Percentiles rank a stretch among this genome's conserved stretches.
These are phyloP conservation scores for Aleiodes sp. DNA, from an alignment of 1,140 invertebrate species.

Conservation along the genomic window DNA sequence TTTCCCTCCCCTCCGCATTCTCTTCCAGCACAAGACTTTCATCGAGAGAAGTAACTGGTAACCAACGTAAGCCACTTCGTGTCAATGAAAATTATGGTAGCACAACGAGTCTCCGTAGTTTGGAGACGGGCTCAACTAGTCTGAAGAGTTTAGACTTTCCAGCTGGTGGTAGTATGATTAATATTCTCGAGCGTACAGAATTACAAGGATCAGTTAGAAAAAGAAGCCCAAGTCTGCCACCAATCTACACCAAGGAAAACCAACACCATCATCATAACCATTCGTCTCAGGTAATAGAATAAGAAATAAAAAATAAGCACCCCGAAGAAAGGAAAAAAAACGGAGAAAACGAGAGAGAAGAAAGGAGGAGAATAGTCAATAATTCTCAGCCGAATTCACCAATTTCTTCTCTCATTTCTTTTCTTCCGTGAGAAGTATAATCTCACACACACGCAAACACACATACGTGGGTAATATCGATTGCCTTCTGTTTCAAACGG, in stretches of 20 bases:
- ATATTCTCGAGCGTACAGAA: slow-evolving; percentile 50
- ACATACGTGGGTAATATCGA: not conserved
- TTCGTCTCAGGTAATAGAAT: slow-evolving; percentile 10
- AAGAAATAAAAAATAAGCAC: no score
- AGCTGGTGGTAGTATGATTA: slow-evolving; percentile 49
- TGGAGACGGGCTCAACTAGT: slow-evolving; percentile 40
- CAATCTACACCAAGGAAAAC: slow-evolving; percentile 66
- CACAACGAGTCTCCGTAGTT: slow-evolving; percentile 49
- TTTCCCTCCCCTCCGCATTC: not conserved
- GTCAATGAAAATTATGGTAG: slow-evolving; percentile 48
- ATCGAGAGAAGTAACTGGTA: slow-evolving; percentile 45
- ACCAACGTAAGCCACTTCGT: slow-evolving; percentile 40
- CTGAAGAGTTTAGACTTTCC: slow-evolving; percentile 48
- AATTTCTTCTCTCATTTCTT: not conserved
- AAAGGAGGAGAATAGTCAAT: not conserved
- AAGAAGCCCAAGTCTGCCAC: slow-evolving; percentile 70
- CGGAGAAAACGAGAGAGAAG: not conserved
- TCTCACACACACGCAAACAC: not conserved
- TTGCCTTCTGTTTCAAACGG: not conserved
- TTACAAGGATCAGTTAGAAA: slow-evolving; percentile 48
- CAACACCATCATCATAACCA: slow-evolving; percentile 35
- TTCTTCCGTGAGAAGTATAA: not conserved
- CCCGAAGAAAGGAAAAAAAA: not conserved
- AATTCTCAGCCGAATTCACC: not conserved
- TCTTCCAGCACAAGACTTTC: slow-evolving; percentile 40